Evolutionary conservation across 64 coral and sea anemone genomes (phyloP).

Genomic region (Actinia tenebrosa): DNA sequence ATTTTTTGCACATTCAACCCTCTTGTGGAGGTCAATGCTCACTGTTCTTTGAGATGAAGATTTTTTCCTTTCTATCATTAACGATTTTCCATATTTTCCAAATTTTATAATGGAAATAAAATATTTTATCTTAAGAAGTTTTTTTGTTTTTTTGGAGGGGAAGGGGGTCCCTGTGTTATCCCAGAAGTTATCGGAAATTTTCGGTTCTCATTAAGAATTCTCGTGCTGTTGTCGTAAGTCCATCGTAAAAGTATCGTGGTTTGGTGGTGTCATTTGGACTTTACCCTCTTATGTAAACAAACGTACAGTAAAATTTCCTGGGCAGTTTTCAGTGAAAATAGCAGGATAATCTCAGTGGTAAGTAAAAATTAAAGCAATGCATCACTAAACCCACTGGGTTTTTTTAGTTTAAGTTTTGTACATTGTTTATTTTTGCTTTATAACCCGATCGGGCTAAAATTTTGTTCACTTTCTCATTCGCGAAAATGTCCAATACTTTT

Average conservation of each 20-base stretch:
- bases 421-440: not conserved
- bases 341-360: not conserved
- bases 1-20: too few relatives aligned
- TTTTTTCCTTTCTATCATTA: too few relatives aligned
- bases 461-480: too few relatives aligned
- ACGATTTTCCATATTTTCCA: not conserved
- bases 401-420: not conserved
- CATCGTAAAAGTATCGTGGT: not conserved
- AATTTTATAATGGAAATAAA: not conserved
- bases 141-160: not conserved
- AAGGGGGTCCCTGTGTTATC: not conserved
- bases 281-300: not conserved
- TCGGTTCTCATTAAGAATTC: not conserved
- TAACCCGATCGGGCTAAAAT: not conserved
- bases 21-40: too few relatives aligned
- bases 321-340: not conserved
- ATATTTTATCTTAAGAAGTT: not conserved
- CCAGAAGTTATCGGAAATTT: not conserved
- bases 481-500: too few relatives aligned
- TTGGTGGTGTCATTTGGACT: not conserved
- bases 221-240: not conserved
- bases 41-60: too few relatives aligned
- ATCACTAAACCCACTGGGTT: not conserved
- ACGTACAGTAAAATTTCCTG: not conserved
- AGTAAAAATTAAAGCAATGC: not conserved